Percentiles rank a stretch among this genome's conserved stretches.
Conservation (phyloP, 2,113 vertebrate genomes). For the Stigmatopora nigra region DNA sequence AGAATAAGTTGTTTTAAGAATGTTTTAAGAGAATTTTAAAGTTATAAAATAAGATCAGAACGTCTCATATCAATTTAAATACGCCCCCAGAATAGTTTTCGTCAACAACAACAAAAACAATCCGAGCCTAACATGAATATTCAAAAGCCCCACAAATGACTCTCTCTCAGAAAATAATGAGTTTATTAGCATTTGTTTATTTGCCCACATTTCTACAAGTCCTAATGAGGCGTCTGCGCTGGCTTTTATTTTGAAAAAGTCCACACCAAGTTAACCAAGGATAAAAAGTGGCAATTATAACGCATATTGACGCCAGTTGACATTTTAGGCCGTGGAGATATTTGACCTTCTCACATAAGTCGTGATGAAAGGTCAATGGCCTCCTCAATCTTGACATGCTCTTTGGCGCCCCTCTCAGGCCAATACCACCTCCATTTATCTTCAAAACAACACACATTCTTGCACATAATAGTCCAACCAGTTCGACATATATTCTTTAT, state of each 20-base stretch:
- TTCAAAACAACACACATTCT: no score
- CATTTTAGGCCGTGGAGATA: slow-evolving; percentile 66
- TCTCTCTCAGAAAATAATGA: slow-evolving; percentile 63
- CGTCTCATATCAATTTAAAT: neutral
- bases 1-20: no score
- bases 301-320: slow-evolving; percentile 69
- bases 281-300: slow-evolving; percentile 64
- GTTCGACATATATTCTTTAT: no score
- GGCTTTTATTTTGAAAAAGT: neutral
- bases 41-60: neutral
- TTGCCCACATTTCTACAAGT: slow-evolving; percentile 61
- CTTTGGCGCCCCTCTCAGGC: slow-evolving; percentile 39
- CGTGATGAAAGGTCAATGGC: slow-evolving; percentile 70
- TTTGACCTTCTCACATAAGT: slow-evolving; percentile 69
- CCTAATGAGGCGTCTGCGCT: slow-evolving; percentile 59
- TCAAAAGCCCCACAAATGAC: slow-evolving; percentile 49
- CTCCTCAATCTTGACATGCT: slow-evolving; percentile 62
- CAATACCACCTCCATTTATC: neutral
- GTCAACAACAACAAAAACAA: slow-evolving; percentile 2
- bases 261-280: slow-evolving; percentile 26
- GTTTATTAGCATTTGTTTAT: slow-evolving; percentile 71
- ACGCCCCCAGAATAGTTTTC: neutral
- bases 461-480: no score
- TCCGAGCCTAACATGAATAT: slow-evolving; percentile 57
- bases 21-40: no score